Percentiles rank a stretch among this genome's conserved stretches.
These are phyloP conservation scores for Dusona sp. DNA, from an alignment of 2,888 invertebrate genomes.

Conservation along the genomic window DNA sequence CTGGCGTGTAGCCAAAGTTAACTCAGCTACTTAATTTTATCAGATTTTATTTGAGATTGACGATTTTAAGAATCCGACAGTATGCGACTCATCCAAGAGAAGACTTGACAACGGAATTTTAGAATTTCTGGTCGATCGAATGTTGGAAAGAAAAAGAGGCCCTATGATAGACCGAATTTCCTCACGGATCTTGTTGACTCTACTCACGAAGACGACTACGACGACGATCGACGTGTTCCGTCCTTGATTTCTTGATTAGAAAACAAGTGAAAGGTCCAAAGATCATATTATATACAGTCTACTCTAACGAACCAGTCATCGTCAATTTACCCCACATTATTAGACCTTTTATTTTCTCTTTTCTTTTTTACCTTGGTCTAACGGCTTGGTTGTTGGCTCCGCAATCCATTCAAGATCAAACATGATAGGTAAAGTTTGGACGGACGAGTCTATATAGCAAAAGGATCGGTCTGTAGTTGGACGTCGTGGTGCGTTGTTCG, in stretches of 20 bases:
- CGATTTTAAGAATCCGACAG: not conserved
- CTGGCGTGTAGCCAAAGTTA: not conserved
- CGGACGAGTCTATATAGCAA: slow-evolving; percentile 44
- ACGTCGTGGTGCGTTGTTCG: slow-evolving; percentile 1
- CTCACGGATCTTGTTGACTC: slow-evolving; percentile 48
- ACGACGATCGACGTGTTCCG: slow-evolving; percentile 8
- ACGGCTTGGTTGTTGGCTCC: slow-evolving; percentile 45
- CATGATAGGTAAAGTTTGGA: slow-evolving; percentile 62
- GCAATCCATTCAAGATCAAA: slow-evolving; percentile 65
- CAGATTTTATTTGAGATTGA: not conserved
- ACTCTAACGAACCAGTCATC: slow-evolving; percentile 60
- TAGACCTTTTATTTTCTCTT: slow-evolving; percentile 48
- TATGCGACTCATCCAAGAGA: not conserved
- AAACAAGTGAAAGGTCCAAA: slow-evolving; percentile 51
- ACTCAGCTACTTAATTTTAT: not conserved
- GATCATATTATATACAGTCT: not conserved
- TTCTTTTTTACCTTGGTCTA: slow-evolving; percentile 28
- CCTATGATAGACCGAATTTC: slow-evolving; percentile 24
- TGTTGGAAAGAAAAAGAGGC: not conserved
- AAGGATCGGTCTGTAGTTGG: slow-evolving; percentile 4
- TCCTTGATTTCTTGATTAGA: slow-evolving; percentile 53
- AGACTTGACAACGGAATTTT: not conserved
- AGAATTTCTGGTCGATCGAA: slow-evolving; percentile 3
- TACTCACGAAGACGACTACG: slow-evolving; percentile 17
- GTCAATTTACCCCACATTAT: slow-evolving; percentile 62